Evolutionary conservation across 2,888 invertebrate species (phyloP).

Genomic region (Rhagonycha lutea): DNA sequence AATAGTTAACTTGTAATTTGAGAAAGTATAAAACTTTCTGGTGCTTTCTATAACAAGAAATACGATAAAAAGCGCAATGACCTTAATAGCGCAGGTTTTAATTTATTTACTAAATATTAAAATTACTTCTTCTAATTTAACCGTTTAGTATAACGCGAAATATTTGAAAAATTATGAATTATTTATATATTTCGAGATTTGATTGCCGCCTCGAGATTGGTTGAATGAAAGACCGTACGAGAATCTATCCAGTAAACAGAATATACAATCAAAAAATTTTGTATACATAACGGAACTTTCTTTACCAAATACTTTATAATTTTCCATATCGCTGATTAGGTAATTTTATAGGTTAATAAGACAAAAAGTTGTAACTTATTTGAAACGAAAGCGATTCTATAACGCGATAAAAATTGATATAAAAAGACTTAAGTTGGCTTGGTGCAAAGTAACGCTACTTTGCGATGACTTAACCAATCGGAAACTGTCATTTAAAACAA

Average conservation of each 20-base stretch:
- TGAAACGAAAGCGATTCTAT: not conserved
- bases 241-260: not conserved
- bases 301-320: not conserved
- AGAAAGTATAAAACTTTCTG: constrained; percentile 4
- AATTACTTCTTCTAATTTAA: not conserved
- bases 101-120: not conserved
- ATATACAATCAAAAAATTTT: not conserved
- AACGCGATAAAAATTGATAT: not conserved
- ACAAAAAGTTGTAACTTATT: not conserved
- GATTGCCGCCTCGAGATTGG: not conserved
- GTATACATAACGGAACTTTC: constrained; percentile 2
- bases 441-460: not conserved
- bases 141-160: not conserved
- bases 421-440: not conserved
- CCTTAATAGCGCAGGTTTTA: not conserved
- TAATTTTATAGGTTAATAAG: not conserved
- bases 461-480: not conserved
- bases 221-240: not conserved
- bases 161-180: not conserved
- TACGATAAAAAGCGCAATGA: constrained; percentile 3
- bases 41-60: constrained; percentile 4
- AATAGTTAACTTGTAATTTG: not conserved
- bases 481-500: not conserved
- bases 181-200: not conserved
- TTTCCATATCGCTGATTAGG: not conserved